Conservation (phyloP, 1,140 invertebrate species). For the Hirudo medicinalis region DNA sequence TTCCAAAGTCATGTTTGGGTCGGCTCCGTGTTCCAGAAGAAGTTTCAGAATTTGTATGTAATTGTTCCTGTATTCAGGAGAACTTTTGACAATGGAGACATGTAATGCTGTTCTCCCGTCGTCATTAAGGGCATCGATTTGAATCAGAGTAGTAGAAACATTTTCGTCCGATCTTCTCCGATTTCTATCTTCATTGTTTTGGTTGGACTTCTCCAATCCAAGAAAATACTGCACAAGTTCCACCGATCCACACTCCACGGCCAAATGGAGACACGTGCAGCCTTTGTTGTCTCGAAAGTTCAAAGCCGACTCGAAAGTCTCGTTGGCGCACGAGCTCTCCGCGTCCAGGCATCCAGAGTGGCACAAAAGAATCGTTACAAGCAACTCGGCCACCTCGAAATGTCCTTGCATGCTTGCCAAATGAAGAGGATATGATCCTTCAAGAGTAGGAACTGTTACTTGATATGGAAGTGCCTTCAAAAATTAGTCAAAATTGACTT, state of each 20-base stretch:
- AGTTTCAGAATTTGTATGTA: slow-evolving; percentile 52
- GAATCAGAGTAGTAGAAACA: slow-evolving; percentile 23
- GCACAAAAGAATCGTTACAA: slow-evolving; percentile 56
- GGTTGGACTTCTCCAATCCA: slow-evolving; percentile 26
- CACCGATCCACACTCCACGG: slow-evolving; percentile 60
- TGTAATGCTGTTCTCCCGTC: slow-evolving; percentile 32
- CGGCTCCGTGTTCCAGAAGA: slow-evolving; percentile 55
- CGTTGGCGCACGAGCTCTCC: background rate
- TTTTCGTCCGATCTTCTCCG: background rate
- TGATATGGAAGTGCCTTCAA: slow-evolving; percentile 51
- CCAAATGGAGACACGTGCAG: slow-evolving; percentile 74
- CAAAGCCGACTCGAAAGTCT: slow-evolving; percentile 59
- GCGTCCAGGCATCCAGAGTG: slow-evolving; percentile 50
- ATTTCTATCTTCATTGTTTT: background rate
- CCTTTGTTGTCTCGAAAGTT: slow-evolving; percentile 77
- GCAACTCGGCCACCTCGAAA: slow-evolving; percentile 46
- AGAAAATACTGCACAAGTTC: slow-evolving; percentile 60
- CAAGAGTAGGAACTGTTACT: slow-evolving; percentile 63
- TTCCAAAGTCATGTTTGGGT: slow-evolving; percentile 39
- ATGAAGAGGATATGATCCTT: slow-evolving; percentile 80
- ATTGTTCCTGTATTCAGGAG: slow-evolving; percentile 27
- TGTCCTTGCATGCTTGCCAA: slow-evolving; percentile 79
- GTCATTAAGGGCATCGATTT: slow-evolving; percentile 30
- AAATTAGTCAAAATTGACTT: slow-evolving; percentile 1
- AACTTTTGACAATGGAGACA: slow-evolving; percentile 30